These are phyloP conservation scores for Lissocephala sabroskyi DNA, from an alignment of 2,888 invertebrate species.

Conservation along the genomic window DNA sequence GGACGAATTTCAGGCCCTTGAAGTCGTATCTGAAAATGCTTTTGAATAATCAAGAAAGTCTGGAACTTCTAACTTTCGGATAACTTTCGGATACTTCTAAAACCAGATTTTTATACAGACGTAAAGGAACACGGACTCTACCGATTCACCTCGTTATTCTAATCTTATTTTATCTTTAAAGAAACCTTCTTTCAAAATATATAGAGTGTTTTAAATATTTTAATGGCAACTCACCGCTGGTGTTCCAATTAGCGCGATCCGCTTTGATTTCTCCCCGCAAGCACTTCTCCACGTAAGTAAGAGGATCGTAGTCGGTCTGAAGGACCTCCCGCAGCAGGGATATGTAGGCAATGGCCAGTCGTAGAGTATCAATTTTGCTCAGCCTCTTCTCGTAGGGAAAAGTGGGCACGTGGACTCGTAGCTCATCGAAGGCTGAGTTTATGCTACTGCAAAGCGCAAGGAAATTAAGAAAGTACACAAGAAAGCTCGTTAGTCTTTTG, in stretches of 20 bases:
- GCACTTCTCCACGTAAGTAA: conserved; percentile 94
- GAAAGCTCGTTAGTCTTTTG: conserved; percentile 36
- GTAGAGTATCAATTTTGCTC: conserved; percentile 98
- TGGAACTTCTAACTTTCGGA: too few relatives aligned
- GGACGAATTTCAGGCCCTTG: too few relatives aligned
- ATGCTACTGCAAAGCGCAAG: conserved; percentile 86
- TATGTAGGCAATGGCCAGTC: conserved; percentile 97
- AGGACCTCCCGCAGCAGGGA: conserved; percentile 92
- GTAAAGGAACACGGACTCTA: too few relatives aligned
- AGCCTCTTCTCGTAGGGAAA: conserved; percentile 99
- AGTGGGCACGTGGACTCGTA: conserved; percentile 97
- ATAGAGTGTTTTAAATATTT: not conserved
- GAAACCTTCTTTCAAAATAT: too few relatives aligned
- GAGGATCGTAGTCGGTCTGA: conserved; percentile 90
- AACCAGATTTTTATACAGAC: too few relatives aligned
- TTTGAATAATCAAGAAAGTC: too few relatives aligned
- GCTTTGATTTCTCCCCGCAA: conserved; percentile 91
- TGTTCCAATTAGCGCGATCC: conserved; percentile 94
- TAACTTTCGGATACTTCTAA: too few relatives aligned
- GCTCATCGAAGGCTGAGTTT: conserved; percentile 98
- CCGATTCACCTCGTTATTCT: too few relatives aligned
- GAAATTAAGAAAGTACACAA: too few relatives aligned
- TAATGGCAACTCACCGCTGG: conserved; percentile 89
- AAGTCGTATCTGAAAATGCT: too few relatives aligned
- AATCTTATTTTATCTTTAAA: too few relatives aligned